Conservation (phyloP, 2,113 vertebrate genomes). For the Zapornia atra region DNA sequence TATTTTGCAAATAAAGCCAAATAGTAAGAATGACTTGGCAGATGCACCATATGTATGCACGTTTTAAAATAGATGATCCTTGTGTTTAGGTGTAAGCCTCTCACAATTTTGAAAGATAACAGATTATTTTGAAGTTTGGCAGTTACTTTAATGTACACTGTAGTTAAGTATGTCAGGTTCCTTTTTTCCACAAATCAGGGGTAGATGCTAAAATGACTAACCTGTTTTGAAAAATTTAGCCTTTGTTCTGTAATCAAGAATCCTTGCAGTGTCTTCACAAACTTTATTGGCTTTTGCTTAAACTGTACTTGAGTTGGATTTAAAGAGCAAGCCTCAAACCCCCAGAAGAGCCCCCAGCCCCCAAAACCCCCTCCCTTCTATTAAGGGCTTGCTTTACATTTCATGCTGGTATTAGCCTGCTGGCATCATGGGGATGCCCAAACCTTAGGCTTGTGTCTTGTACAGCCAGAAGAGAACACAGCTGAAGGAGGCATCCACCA, state of each 20-base stretch:
- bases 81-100: not conserved
- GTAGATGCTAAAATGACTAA: not conserved
- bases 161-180: not conserved
- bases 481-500: not conserved
- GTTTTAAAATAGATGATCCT: not conserved
- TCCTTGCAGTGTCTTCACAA: not conserved
- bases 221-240: not conserved
- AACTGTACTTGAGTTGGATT: not conserved
- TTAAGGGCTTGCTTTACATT: not conserved
- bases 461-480: not conserved
- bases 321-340: not conserved
- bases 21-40: not conserved
- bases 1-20: not conserved
- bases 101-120: not conserved
- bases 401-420: not conserved
- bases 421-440: not conserved
- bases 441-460: not conserved
- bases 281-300: not conserved
- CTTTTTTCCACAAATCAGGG: not conserved
- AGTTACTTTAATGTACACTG: not conserved
- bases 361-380: not conserved
- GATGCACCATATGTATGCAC: rapidly evolving
- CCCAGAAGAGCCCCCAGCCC: not conserved
- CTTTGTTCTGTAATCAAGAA: not conserved
- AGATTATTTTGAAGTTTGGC: not conserved